Conservation (phyloP, 2,113 vertebrate genomes). For the Heterocephalus glaber region DNA sequence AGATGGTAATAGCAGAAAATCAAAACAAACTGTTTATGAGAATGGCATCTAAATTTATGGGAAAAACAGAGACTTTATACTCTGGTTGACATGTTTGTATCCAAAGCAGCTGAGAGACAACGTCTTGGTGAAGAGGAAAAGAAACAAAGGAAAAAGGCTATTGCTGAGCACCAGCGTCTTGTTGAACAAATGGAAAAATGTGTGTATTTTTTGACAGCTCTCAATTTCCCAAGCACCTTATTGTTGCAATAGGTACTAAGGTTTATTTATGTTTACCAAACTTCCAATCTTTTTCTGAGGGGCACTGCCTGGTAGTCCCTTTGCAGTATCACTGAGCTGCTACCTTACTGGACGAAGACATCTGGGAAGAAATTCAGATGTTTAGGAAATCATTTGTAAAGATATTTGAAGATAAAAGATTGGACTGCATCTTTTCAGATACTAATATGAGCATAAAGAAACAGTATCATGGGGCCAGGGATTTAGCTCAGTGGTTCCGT, state of each 20-base stretch:
- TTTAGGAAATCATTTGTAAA: conserved; percentile 93
- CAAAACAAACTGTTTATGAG: conserved; percentile 94
- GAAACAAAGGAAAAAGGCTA: conserved; percentile 89
- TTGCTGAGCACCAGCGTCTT: conserved; percentile 89
- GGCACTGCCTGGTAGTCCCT: conserved; percentile 94
- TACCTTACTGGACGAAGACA: conserved; percentile 94
- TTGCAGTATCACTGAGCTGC: conserved; percentile 93
- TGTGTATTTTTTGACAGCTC: conserved; percentile 91
- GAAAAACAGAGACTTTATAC: conserved; percentile 95
- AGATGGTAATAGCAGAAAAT: conserved; percentile 94
- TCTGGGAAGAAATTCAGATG: conserved; percentile 96
- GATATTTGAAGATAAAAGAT: conserved; percentile 93
- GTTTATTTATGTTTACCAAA: conserved; percentile 96
- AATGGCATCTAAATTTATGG: conserved; percentile 96
- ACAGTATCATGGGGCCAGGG: too few species aligned
- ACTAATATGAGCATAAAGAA: conserved; percentile 91
- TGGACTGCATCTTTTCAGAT: conserved; percentile 96
- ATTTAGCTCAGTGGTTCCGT: too few species aligned
- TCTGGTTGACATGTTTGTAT: conserved; percentile 98
- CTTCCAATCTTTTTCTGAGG: conserved; percentile 91
- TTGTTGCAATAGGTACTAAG: conserved; percentile 94
- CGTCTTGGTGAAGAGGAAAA: conserved; percentile 87
- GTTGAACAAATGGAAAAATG: conserved; percentile 92
- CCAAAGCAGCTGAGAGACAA: conserved; percentile 90
- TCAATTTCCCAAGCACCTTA: conserved; percentile 95